Conservation (phyloP, 2,797 vertebrate species). For the Arnoldichthys spilopterus region DNA sequence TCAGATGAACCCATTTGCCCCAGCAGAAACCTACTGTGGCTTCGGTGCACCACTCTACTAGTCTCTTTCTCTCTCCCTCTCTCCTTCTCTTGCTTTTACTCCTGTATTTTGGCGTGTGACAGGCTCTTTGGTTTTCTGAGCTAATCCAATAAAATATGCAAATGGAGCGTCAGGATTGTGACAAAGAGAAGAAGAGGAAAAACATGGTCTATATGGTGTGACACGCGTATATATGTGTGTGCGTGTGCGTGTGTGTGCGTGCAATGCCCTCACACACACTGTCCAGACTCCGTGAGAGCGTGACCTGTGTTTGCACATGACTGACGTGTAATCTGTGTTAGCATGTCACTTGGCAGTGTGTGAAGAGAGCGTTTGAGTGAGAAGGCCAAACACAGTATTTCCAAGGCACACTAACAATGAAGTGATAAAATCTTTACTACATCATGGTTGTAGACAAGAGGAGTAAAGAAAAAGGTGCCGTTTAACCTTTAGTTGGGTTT, state of each 20-base stretch:
- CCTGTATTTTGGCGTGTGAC: constrained; percentile 50
- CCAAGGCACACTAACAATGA: neutral
- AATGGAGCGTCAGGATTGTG: constrained; percentile 57
- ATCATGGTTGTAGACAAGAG: neutral
- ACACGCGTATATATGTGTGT: constrained; percentile 34
- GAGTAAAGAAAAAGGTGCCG: neutral
- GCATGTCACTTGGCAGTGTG: constrained; percentile 2
- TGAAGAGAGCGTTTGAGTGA: neutral
- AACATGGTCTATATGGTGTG: constrained; percentile 44
- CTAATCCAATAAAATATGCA: constrained; percentile 70
- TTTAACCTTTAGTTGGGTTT: neutral
- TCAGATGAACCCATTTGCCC: neutral
- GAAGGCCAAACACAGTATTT: neutral
- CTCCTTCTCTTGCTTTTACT: constrained; percentile 1
- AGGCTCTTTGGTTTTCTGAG: constrained; percentile 54
- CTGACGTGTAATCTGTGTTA: constrained; percentile 24
- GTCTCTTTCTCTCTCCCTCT: neutral
- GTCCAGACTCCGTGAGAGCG: neutral
- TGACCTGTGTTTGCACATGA: constrained; percentile 16
- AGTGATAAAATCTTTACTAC: neutral
- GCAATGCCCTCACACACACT: constrained; percentile 5
- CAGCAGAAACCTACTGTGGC: neutral
- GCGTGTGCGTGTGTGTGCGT: constrained; percentile 19
- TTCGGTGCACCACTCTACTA: neutral
- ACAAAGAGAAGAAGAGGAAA: constrained; percentile 50